These are phyloP conservation scores for Microctenopoma steveboyesi DNA, from an alignment of 2,797 vertebrate genomes.

Conservation along the genomic window DNA sequence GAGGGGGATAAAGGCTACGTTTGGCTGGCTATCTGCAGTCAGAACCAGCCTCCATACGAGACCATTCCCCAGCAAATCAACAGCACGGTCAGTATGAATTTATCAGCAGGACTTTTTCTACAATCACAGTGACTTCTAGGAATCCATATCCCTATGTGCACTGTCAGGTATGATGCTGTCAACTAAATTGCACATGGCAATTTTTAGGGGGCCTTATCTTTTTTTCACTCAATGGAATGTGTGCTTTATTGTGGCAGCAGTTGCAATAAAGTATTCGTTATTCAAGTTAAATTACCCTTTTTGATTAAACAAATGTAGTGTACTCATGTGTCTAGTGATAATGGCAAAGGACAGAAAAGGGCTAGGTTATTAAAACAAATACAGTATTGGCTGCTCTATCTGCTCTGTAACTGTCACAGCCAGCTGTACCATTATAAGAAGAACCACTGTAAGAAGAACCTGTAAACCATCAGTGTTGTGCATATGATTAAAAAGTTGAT, in stretches of 20 bases:
- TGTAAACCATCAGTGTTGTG: neutral
- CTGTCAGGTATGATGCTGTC: constrained; percentile 4
- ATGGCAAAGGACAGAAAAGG: too few species aligned
- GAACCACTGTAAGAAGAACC: too few species aligned
- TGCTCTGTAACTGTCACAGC: too few species aligned
- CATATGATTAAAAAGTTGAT: constrained; percentile 6
- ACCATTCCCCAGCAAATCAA: constrained; percentile 99
- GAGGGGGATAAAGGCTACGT: constrained; percentile 99
- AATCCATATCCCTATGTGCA: constrained; percentile 10
- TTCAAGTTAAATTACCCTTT: neutral
- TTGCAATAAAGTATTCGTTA: neutral
- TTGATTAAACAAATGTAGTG: neutral
- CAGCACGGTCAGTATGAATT: constrained; percentile 88
- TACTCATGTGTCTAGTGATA: neutral
- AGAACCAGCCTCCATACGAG: constrained; percentile 98
- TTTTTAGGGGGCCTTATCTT: neutral
- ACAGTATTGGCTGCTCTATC: too few species aligned
- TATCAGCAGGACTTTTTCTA: neutral
- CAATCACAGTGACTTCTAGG: constrained; percentile 8
- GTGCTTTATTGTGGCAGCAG: neutral
- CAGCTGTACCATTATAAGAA: too few species aligned
- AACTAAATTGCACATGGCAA: neutral
- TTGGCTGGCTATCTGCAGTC: constrained; percentile 99
- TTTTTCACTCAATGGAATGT: neutral
- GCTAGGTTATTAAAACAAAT: too few species aligned